A percentile compares a stretch with the other conserved stretches of the same genome.
phyloP scores from a whole-genome alignment of 1,140 invertebrate species.

The Eumaeus atala region DNA sequence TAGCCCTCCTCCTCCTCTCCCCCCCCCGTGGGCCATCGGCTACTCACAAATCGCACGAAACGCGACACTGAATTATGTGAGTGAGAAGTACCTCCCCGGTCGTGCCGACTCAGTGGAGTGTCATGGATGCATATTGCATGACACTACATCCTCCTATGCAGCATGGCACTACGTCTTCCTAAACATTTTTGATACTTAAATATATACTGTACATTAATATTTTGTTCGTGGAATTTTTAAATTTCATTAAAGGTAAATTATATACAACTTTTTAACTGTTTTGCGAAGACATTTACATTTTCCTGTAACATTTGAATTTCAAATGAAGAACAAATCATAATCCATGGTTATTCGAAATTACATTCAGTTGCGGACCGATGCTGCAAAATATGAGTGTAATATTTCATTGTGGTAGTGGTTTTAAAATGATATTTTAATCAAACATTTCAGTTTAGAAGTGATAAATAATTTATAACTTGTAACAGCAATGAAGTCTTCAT shows the following conservation, averaged over 20 bases:
- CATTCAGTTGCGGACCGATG: constrained; percentile 53
- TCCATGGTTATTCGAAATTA: constrained; percentile 60
- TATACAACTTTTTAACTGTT: constrained; percentile 32
- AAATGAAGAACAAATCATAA: constrained; percentile 59
- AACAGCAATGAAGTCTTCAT: too few relatives aligned
- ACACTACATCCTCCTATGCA: too few relatives aligned
- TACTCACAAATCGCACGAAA: too few relatives aligned
- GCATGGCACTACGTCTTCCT: too few relatives aligned
- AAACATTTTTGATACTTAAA: too few relatives aligned
- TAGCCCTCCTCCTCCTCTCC: too few relatives aligned
- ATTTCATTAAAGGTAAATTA: neutral
- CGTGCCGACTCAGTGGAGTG: too few relatives aligned
- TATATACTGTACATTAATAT: too few relatives aligned
- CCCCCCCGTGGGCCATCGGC: too few relatives aligned
- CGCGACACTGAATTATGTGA: too few relatives aligned
- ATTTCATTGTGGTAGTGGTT: constrained; percentile 38
- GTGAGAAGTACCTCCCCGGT: too few relatives aligned
- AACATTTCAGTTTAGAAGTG: neutral
- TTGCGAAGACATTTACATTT: constrained; percentile 35
- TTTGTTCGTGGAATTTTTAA: neutral
- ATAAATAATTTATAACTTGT: neutral
- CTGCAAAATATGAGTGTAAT: constrained; percentile 51
- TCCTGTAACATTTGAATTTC: constrained; percentile 53
- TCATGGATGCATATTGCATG: too few relatives aligned
- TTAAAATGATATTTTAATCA: constrained; percentile 2